Evolutionary conservation across 2,797 vertebrate genomes (phyloP), one percentile per base, ranked within the genome.

Genomic region (Pseudotriccus pelzelni): DNA sequence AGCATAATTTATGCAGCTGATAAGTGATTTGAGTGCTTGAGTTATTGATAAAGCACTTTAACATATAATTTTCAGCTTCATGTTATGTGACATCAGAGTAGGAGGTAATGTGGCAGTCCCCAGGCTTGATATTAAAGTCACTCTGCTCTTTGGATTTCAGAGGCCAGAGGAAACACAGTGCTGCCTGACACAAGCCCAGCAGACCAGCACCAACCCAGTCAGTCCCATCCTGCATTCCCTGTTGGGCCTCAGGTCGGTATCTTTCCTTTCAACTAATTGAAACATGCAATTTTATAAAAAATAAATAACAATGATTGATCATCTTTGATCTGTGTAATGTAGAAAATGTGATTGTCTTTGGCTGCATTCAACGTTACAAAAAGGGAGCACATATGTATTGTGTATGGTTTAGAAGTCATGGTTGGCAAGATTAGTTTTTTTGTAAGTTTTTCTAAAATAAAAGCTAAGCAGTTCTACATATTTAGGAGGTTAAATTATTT

Each of bases 181-280:
- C 97, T 98, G 90, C 98, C 99, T 84, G 99, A 99, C 81, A 94
- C 98, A 32, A 99, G 98, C 97, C 98, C 99, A 58, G 98, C 98
- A 85, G 99, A 99, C 88, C 99, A 98, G 92, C 98, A 98, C 96
- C 99, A 98, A 39, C 97, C 98, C 91, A 97, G 98, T 90, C 99
- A 99, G 96, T 97, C 98, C 70, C 99, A 99, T 92, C 98, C 98
- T 36, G 95, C 98, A 0, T 99, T 99, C 96, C 97, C 99, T 8
- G 98, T 99, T 96, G 99, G 99, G 93, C 99, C 99, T 94, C 99
- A 99, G 99, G 99, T 99, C 89, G 97, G 98, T 98, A 92, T 91
- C 76, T 93, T 90, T 94, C 56, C 52, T 87, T 96, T 74, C 11
- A 6, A 52, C 32, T 92, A 70, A 74, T 55, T 0, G 0, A 83